Conservation (phyloP, 2,113 vertebrate species). For the Indicator indicator region DNA sequence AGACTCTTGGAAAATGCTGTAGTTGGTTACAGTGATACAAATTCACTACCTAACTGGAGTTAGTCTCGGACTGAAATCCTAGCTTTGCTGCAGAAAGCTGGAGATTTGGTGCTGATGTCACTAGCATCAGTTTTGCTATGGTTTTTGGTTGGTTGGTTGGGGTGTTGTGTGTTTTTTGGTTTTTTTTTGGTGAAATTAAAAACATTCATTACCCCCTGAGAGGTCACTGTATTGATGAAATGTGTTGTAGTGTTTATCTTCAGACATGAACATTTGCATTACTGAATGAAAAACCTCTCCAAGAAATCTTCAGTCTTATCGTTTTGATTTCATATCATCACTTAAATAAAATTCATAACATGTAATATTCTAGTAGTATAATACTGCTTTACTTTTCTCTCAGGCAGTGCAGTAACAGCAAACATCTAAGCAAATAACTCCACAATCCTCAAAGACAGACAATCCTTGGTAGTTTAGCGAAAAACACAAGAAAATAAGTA, state of each 20-base stretch:
- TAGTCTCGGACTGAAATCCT: neutral
- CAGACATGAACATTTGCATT: neutral
- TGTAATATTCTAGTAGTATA: neutral
- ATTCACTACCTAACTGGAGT: neutral
- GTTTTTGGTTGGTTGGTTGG: too few species aligned
- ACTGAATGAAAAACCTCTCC: neutral
- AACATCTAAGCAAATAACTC: neutral
- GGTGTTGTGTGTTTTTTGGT: too few species aligned
- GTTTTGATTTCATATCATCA: neutral
- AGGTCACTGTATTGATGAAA: neutral
- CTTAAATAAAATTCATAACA: neutral
- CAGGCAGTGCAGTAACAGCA: neutral
- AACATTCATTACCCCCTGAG: neutral
- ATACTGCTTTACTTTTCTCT: neutral
- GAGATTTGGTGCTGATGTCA: neutral
- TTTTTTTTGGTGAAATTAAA: neutral
- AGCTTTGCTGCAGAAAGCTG: neutral
- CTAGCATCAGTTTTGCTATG: too few species aligned
- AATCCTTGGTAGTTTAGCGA: neutral
- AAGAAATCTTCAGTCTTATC: neutral
- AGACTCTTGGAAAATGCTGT: neutral
- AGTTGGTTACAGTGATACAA: neutral
- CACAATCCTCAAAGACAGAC: neutral
- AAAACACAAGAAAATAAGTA: neutral
- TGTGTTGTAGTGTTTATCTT: neutral